Conservation (phyloP, 2,113 vertebrate genomes). For the Panurus biarmicus region DNA sequence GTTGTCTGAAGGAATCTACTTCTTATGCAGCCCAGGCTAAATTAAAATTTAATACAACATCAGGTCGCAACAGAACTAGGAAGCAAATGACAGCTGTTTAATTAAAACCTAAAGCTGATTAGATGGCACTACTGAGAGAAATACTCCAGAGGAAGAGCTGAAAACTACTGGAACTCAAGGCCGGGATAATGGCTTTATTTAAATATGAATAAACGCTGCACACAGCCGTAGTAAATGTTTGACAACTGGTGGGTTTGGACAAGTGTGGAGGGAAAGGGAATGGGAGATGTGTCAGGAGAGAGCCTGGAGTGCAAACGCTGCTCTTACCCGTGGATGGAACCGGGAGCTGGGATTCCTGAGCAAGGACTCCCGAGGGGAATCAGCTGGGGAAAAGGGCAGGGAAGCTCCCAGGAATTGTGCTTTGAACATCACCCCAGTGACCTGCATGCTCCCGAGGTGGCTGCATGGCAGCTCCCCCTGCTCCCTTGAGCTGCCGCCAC, state of each 20-base stretch:
- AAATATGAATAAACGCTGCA: constrained; percentile 42
- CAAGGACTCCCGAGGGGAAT: neutral
- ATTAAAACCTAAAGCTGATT: constrained; percentile 71
- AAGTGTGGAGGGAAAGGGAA: neutral
- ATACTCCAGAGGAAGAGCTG: constrained; percentile 55
- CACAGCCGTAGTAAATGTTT: constrained; percentile 20
- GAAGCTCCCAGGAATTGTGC: no score
- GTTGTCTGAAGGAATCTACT: constrained; percentile 65
- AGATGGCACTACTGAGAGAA: constrained; percentile 60
- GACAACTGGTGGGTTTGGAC: constrained; percentile 39
- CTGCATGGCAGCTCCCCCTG: accelerated
- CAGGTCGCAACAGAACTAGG: constrained; percentile 64
- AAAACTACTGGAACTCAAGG: constrained; percentile 56
- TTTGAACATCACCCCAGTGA: neutral
- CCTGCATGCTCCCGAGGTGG: neutral
- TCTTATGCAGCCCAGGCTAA: constrained; percentile 60
- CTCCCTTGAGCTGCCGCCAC: accelerated
- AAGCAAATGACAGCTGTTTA: constrained; percentile 71
- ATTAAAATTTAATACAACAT: constrained; percentile 75
- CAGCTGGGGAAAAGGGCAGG: no score
- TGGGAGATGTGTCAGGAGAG: neutral
- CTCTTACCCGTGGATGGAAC: neutral
- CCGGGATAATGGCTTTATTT: constrained; percentile 57
- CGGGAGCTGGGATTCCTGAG: neutral
- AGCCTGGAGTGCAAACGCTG: neutral